Conservation (phyloP, 2,113 vertebrate species). For the Psophia crepitans region DNA sequence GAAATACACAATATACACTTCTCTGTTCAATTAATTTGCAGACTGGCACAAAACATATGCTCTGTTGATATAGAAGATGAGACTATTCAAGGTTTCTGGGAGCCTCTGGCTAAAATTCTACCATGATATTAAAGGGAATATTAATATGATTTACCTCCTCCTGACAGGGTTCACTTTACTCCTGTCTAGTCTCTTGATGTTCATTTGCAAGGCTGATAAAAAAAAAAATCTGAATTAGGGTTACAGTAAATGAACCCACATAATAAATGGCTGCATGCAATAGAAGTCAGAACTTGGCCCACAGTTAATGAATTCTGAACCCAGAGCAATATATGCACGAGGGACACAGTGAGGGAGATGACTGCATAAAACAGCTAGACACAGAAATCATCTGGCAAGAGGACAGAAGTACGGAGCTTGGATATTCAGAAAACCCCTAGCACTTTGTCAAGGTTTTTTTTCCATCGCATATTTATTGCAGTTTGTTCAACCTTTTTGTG, state of each 20-base stretch:
- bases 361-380: background rate
- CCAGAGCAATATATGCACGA: background rate
- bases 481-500: background rate
- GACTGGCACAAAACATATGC: background rate
- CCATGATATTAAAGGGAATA: background rate
- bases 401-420: background rate
- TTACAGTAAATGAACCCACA: background rate
- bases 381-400: background rate
- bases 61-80: background rate
- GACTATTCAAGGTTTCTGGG: background rate
- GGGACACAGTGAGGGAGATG: background rate
- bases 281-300: background rate
- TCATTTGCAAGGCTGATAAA: background rate
- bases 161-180: background rate
- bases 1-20: background rate
- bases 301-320: background rate
- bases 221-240: background rate
- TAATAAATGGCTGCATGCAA: background rate
- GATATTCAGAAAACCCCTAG: background rate
- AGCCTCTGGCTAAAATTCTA: background rate
- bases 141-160: background rate
- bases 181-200: background rate
- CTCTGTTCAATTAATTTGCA: background rate
- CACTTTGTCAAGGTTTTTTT: background rate
- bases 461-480: accelerated